phyloP scores from a whole-genome alignment of 2,797 vertebrate genomes.

The Sebastes dallii region DNA sequence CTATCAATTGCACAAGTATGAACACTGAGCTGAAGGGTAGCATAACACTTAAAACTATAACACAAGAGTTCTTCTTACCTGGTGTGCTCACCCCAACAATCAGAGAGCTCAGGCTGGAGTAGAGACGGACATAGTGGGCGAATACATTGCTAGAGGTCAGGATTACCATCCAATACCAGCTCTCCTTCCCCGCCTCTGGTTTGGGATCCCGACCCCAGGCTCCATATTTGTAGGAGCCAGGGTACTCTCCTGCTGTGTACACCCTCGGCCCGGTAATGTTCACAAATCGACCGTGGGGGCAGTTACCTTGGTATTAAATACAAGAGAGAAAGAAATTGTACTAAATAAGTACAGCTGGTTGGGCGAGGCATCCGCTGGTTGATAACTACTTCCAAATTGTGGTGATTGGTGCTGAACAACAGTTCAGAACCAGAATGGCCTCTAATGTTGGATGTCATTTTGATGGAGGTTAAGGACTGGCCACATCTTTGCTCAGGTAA shows the following conservation, averaged over 20 bases:
- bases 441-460: neutral
- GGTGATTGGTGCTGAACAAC: no score
- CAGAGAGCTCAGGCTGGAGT: slow-evolving; percentile 70
- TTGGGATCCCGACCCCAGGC: slow-evolving; percentile 82
- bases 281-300: slow-evolving; percentile 62
- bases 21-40: neutral
- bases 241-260: slow-evolving; percentile 68
- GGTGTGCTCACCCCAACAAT: slow-evolving; percentile 62
- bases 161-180: slow-evolving; percentile 77
- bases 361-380: neutral
- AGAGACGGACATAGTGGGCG: slow-evolving; percentile 69
- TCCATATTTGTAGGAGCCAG: slow-evolving; percentile 69
- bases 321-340: neutral
- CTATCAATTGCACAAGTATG: neutral
- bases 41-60: neutral
- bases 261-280: slow-evolving; percentile 64
- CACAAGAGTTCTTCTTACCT: slow-evolving; percentile 36
- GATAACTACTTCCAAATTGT: neutral
- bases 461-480: neutral
- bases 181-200: slow-evolving; percentile 72
- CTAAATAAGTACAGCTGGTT: neutral
- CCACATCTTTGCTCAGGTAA: neutral
- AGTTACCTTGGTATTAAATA: slow-evolving; percentile 50
- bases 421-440: neutral
- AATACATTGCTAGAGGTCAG: slow-evolving; percentile 65